These are phyloP conservation scores for Pelosia muscerda DNA, from an alignment of 2,888 invertebrate species.

Conservation along the genomic window DNA sequence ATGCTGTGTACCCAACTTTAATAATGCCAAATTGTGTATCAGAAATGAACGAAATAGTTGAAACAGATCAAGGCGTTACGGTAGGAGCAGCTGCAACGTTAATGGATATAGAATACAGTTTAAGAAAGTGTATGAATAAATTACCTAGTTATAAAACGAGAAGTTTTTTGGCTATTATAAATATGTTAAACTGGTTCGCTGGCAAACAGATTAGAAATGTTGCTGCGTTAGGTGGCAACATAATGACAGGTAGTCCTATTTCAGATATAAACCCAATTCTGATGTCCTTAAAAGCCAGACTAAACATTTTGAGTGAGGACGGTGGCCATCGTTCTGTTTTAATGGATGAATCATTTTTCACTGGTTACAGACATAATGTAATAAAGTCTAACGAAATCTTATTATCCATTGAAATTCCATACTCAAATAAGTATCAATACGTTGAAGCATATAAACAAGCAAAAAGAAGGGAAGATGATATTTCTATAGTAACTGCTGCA, in stretches of 20 bases:
- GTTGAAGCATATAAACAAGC: conserved; percentile 94
- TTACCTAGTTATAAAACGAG: conserved; percentile 88
- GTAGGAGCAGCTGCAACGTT: conserved; percentile 95
- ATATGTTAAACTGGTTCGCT: conserved; percentile 98
- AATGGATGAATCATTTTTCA: conserved; percentile 93
- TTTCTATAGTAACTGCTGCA: conserved; percentile 95
- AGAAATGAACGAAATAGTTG: conserved; percentile 89
- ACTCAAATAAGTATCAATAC: conserved; percentile 89
- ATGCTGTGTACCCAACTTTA: conserved; percentile 90
- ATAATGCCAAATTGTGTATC: conserved; percentile 95
- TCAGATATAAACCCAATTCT: conserved; percentile 98
- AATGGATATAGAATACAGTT: conserved; percentile 89
- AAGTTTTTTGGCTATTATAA: conserved; percentile 89
- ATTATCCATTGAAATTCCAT: conserved; percentile 91
- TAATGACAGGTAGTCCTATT: conserved; percentile 98
- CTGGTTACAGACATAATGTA: conserved; percentile 92
- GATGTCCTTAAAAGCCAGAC: conserved; percentile 93
- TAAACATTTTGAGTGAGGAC: conserved; percentile 88
- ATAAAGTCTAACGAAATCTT: conserved; percentile 91
- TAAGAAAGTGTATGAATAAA: conserved; percentile 87
- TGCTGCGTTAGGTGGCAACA: conserved; percentile 97
- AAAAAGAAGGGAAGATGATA: conserved; percentile 95
- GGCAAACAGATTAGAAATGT: conserved; percentile 98
- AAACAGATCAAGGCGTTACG: conserved; percentile 87
- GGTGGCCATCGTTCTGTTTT: conserved; percentile 86